These are phyloP conservation scores for Rugalucina vietnamica DNA, from an alignment of 2,888 invertebrate species.

Conservation along the genomic window DNA sequence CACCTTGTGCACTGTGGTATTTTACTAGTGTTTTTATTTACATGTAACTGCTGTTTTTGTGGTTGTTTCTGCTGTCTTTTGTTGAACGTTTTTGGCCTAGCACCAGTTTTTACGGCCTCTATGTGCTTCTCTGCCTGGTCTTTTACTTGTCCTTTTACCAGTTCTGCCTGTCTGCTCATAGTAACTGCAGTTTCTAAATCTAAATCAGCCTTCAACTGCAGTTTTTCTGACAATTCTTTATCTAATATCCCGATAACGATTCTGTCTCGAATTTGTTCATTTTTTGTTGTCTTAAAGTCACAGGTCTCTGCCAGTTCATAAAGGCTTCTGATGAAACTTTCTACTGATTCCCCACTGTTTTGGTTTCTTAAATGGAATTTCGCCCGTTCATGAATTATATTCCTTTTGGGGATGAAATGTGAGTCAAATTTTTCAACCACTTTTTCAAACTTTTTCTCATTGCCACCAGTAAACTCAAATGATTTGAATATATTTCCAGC, in stretches of 20 bases:
- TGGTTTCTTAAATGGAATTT: slow-evolving; percentile 37
- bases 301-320: slow-evolving; percentile 36
- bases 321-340: slow-evolving; percentile 31
- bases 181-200: slow-evolving; percentile 25
- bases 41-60: neutral
- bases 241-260: slow-evolving; percentile 36
- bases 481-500: slow-evolving; percentile 50
- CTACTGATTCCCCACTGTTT: slow-evolving; percentile 33
- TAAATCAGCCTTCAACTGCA: slow-evolving; percentile 28
- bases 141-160: slow-evolving; percentile 27
- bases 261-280: slow-evolving; percentile 35
- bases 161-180: slow-evolving; percentile 18
- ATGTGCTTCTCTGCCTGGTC: neutral
- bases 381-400: slow-evolving; percentile 43
- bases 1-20: neutral
- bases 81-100: neutral
- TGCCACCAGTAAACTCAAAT: slow-evolving; percentile 12
- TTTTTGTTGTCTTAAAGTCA: slow-evolving; percentile 23
- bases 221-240: slow-evolving; percentile 35
- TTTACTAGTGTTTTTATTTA: neutral
- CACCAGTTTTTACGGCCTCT: neutral
- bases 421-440: slow-evolving; percentile 28
- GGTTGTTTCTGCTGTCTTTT: neutral
- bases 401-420: slow-evolving; percentile 46
- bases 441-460: slow-evolving; percentile 14